Evolutionary conservation across 1,140 invertebrate genomes (phyloP).

Genomic region (Coelopa frigida): DNA sequence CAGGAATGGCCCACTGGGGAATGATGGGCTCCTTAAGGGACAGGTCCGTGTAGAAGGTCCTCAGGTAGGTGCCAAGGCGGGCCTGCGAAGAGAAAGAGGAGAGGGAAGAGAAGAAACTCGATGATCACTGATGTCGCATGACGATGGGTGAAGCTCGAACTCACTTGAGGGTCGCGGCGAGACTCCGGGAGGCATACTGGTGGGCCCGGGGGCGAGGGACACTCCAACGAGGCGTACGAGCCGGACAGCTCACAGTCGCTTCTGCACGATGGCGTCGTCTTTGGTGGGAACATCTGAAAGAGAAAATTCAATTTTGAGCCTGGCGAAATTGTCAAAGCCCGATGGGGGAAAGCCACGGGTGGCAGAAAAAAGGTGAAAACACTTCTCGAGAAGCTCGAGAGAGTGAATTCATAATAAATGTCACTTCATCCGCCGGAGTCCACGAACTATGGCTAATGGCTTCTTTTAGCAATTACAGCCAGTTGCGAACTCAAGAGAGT

Average conservation of each 20-base stretch:
- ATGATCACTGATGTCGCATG: too few species aligned
- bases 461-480: too few species aligned
- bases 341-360: too few species aligned
- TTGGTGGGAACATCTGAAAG: conserved; percentile 17
- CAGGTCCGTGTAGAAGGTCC: conserved; percentile 46
- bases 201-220: conserved; percentile 19
- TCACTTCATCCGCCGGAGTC: too few species aligned
- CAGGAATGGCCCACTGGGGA: conserved; percentile 44
- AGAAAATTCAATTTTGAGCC: too few species aligned
- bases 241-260: conserved; percentile 17
- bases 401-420: too few species aligned
- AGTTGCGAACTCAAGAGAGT: too few species aligned
- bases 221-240: conserved; percentile 19
- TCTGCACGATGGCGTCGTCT: conserved; percentile 11
- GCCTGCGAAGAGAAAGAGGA: conserved; percentile 6
- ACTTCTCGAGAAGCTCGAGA: too few species aligned
- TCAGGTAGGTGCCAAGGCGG: conserved; percentile 38
- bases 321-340: too few species aligned
- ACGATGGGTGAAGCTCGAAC: neutral
- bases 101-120: neutral
- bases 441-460: too few species aligned
- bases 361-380: too few species aligned
- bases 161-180: conserved; percentile 16
- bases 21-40: conserved; percentile 44
- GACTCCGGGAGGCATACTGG: conserved; percentile 12